Evolutionary conservation across 2,888 invertebrate genomes (phyloP), one percentile per base, ranked within the genome.

Genomic region (Lingula anatina): DNA sequence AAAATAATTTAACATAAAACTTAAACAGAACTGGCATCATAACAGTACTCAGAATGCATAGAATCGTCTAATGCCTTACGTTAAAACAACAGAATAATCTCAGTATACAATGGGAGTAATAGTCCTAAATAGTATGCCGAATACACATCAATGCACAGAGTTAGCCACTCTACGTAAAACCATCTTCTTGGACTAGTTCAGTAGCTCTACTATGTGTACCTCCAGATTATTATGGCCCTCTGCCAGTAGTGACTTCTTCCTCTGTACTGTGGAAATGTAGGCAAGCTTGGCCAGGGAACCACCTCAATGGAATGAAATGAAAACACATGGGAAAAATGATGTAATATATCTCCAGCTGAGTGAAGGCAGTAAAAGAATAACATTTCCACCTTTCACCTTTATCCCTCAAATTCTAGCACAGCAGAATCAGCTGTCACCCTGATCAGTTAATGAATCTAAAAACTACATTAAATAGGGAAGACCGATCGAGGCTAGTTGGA

Each of bases 271-370:
- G 1, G 84, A 84, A 65, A 82, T 84, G 69, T 86, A 86, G 2
- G 85, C 85, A 56, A 86, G 82, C 78, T 86, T 86, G 5, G 85
- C 84, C 50, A 86, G 72, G 1, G 85, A 85, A 43, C 85, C 83
- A 54, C 85, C 84, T 84, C 66, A 0, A 74, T 78, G 56, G 41
- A 45, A 46, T 39, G 46, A 26, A 36, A 20, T 15, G 44, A 28
- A 9, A 15, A 15, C 18, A 24, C 9, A 31, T 15, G 31, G 15
- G 15, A 31, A 12, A 15, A 31, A 12, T 12, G 15, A 31, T 31
- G 15, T 31, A 31, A n/a, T 15, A 31, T 15, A n/a, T 12, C 31
- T 12, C 9, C 15, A 31, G 15, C 15, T 9, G 31, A 31, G 31
- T 15, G n/a, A n/a, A n/a, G n/a, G n/a, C n/a, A n/a, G n/a, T n/a